A percentile compares a stretch with the other conserved stretches of the same genome.
Conservation (phyloP, 2,113 vertebrate genomes). For the Ovis aries region DNA sequence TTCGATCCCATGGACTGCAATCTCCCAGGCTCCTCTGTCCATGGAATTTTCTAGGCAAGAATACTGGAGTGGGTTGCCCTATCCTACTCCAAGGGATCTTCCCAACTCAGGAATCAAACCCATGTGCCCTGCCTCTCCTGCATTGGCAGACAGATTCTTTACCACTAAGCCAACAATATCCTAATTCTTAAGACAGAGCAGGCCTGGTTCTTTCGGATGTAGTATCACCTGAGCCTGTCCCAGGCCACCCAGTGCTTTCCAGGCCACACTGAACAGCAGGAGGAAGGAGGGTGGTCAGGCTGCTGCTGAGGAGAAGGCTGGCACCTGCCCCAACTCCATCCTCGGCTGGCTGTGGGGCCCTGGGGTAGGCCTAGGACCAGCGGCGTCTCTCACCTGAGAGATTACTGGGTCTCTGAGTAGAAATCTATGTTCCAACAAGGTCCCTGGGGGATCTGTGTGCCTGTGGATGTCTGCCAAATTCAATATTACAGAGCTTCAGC, state of each 20-base stretch:
- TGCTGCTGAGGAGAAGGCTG: background rate
- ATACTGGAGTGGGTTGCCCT: background rate
- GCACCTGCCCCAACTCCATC: background rate
- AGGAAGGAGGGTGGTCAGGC: background rate
- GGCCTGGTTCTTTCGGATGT: background rate
- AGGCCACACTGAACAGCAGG: background rate
- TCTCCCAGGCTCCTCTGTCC: background rate
- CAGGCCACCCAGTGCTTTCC: background rate
- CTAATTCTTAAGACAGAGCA: background rate
- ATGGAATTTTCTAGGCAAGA: background rate
- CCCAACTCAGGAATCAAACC: background rate
- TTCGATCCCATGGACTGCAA: background rate
- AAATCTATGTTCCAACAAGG: background rate
- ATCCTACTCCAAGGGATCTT: background rate
- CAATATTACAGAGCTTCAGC: background rate
- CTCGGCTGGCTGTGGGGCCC: background rate
- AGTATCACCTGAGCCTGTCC: background rate
- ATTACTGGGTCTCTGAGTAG: background rate
- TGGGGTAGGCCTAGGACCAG: background rate
- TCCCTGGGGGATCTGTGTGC: accelerated
- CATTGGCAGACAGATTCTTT: background rate
- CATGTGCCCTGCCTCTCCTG: background rate
- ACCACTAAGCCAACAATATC: background rate
- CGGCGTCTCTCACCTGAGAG: background rate
- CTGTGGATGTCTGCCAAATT: background rate